Conservation (phyloP, 2,888 invertebrate genomes). For the Drosophila bunnanda region DNA sequence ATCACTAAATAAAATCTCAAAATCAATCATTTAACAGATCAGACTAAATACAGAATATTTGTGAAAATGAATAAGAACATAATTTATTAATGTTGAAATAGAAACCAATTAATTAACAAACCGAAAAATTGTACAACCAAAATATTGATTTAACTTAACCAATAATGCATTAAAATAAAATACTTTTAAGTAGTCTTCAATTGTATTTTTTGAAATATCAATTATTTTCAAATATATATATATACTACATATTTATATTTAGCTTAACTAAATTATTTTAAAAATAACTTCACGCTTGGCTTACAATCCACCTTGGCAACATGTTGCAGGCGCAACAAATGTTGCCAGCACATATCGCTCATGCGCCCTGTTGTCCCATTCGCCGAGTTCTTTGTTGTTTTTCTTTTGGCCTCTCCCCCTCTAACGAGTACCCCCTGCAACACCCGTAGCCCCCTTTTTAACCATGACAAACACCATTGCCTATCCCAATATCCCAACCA, state of each 20-base stretch:
- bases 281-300: neutral
- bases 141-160: neutral
- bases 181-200: fast-evolving
- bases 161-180: neutral
- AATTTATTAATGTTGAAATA: no score
- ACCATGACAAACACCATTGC: slow-evolving; percentile 37
- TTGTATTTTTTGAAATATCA: neutral
- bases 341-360: slow-evolving; percentile 70
- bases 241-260: no score
- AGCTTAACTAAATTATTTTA: neutral
- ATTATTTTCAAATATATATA: no score
- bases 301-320: slow-evolving; percentile 52
- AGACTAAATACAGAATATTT: no score
- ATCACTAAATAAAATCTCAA: no score
- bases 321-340: slow-evolving; percentile 54
- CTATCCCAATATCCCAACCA: slow-evolving; percentile 55
- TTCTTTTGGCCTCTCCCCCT: slow-evolving; percentile 40
- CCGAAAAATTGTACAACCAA: no score
- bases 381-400: slow-evolving; percentile 66
- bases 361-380: slow-evolving; percentile 71
- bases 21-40: no score
- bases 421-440: neutral
- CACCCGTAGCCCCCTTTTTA: neutral
- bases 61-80: no score
- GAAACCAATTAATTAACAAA: no score